phyloP scores from a whole-genome alignment of 2,113 vertebrate species.

The Amia ocellicauda region DNA sequence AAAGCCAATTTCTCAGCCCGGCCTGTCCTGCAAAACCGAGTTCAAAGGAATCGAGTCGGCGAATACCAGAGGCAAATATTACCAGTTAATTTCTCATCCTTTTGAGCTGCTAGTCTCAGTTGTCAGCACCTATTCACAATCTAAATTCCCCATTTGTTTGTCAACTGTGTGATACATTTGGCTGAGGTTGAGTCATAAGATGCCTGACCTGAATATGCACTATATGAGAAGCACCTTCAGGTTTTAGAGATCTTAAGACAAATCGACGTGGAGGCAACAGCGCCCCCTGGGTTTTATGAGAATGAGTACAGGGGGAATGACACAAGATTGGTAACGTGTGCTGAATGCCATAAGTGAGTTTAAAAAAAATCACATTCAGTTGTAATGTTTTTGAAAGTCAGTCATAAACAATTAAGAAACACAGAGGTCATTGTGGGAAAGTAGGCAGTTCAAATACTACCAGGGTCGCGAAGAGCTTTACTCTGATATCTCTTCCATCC shows the following conservation, averaged over 20 bases:
- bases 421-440: too few species aligned
- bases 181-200: conserved; percentile 5
- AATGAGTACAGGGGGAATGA: too few species aligned
- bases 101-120: conserved; percentile 11
- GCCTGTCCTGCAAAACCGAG: not conserved
- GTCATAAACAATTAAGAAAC: too few species aligned
- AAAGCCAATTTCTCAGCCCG: conserved; percentile 3
- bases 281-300: not conserved
- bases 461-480: conserved; percentile 34
- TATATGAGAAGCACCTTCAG: conserved; percentile 2
- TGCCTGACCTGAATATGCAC: conserved; percentile 22
- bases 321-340: too few species aligned
- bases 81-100: conserved; percentile 22
- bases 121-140: conserved; percentile 21
- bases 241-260: not conserved
- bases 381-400: too few species aligned
- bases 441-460: conserved; percentile 24
- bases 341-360: too few species aligned
- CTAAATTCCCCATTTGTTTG: conserved; percentile 23
- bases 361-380: too few species aligned
- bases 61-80: conserved; percentile 1
- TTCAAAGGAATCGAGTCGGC: conserved; percentile 3
- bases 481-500: conserved; percentile 31
- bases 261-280: not conserved
- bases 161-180: conserved; percentile 6